A percentile compares a stretch with the other conserved stretches of the same genome.
phyloP scores from a whole-genome alignment of 2,797 vertebrate species.

The Lepus townsendii region DNA sequence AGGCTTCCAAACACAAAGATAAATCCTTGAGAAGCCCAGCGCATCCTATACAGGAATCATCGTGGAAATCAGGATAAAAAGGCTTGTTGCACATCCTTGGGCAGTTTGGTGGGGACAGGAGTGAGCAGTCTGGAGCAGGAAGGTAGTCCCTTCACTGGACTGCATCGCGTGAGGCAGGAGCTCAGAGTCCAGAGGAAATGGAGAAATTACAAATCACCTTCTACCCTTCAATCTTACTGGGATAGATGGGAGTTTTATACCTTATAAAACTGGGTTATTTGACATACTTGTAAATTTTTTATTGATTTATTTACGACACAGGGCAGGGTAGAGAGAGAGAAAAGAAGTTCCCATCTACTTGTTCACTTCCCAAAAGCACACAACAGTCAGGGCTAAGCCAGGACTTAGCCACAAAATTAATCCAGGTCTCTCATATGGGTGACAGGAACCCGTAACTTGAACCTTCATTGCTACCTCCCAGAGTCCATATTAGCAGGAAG shows the following conservation, averaged over 20 bases:
- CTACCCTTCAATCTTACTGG: neutral
- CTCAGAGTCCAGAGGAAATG: neutral
- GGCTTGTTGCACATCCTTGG: neutral
- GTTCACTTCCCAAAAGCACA: no score
- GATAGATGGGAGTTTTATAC: neutral
- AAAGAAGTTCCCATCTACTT: no score
- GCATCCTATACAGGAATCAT: neutral
- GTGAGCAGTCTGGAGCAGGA: neutral
- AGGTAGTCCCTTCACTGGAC: neutral
- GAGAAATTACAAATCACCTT: neutral
- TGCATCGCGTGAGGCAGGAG: neutral
- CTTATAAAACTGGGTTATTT: neutral
- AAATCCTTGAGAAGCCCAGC: neutral
- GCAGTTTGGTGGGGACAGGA: neutral
- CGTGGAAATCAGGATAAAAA: neutral
- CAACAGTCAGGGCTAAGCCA: no score
- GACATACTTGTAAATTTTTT: no score
- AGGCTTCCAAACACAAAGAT: conserved; percentile 4
- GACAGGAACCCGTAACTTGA: no score
- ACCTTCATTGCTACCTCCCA: no score
- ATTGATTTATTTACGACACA: no score
- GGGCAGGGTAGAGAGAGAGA: no score
- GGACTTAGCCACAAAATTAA: no score
- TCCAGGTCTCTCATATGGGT: no score
- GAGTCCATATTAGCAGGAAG: no score